Conservation (phyloP, 2,113 vertebrate genomes). For the Corydoras maculifer region DNA sequence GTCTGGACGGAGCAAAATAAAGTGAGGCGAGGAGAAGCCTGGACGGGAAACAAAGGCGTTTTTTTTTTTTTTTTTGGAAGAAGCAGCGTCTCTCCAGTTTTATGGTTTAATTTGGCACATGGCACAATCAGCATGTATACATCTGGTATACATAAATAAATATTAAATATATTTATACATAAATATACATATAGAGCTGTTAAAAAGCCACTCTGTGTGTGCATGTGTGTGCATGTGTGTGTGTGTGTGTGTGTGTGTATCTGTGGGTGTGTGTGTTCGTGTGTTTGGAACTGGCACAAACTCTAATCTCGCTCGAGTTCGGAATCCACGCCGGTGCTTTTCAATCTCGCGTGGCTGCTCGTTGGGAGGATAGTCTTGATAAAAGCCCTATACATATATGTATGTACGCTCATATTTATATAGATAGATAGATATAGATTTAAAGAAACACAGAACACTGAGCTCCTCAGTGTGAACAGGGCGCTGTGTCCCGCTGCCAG, state of each 20-base stretch:
- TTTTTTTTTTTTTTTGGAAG: slow-evolving; percentile 54
- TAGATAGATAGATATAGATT: slow-evolving; percentile 70
- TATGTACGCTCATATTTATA: slow-evolving; percentile 69
- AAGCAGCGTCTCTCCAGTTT: slow-evolving; percentile 66
- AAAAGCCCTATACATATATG: slow-evolving; percentile 75
- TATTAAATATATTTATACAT: slow-evolving; percentile 78
- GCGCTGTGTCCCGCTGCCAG: slow-evolving; percentile 59
- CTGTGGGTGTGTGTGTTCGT: slow-evolving; percentile 47
- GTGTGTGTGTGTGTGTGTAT: slow-evolving; percentile 43
- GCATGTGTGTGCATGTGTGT: too few species aligned
- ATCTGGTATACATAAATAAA: slow-evolving; percentile 79
- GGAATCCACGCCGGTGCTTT: slow-evolving; percentile 46
- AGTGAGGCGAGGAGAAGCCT: neutral
- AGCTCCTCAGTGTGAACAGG: slow-evolving; percentile 66
- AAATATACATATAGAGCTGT: slow-evolving; percentile 77
- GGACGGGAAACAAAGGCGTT: slow-evolving; percentile 49
- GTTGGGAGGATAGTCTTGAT: slow-evolving; percentile 55
- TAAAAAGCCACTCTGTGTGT: slow-evolving; percentile 59
- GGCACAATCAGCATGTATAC: slow-evolving; percentile 79
- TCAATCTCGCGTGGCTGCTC: slow-evolving; percentile 40
- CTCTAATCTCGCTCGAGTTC: slow-evolving; percentile 27
- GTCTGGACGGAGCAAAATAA: slow-evolving; percentile 4
- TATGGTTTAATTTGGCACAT: slow-evolving; percentile 79
- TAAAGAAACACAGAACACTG: slow-evolving; percentile 69
- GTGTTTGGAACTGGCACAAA: slow-evolving; percentile 29